Evolutionary conservation across 2,113 vertebrate species (phyloP).

Genomic region (Odocoileus hemionus): DNA sequence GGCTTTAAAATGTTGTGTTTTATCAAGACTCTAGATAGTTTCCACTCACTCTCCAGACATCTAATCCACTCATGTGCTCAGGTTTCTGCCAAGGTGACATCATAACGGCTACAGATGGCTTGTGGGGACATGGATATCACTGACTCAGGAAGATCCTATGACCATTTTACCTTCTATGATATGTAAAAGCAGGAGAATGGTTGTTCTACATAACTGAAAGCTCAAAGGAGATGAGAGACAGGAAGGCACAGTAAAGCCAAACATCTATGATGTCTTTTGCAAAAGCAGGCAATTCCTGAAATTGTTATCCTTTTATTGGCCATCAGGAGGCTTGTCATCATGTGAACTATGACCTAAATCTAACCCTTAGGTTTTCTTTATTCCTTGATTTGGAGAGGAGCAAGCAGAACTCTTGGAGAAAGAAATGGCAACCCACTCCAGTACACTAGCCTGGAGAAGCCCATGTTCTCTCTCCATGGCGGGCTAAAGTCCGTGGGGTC

Average conservation of each 20-base stretch:
- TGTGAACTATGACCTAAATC: not conserved
- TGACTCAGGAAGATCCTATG: not conserved
- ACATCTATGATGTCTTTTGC: not conserved
- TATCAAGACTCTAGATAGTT: not conserved
- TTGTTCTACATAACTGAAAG: not conserved
- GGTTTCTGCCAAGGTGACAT: constrained; percentile 18
- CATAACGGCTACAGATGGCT: not conserved
- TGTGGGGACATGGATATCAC: not conserved
- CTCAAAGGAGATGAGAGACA: not conserved
- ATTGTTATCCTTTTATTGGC: not conserved
- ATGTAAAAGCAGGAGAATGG: not conserved
- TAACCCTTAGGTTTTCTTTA: not conserved
- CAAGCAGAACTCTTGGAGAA: not conserved
- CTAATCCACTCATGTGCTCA: not conserved
- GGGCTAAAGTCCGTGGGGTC: not conserved
- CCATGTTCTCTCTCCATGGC: not conserved
- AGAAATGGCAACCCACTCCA: not conserved
- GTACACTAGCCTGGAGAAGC: not conserved
- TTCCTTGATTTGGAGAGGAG: not conserved
- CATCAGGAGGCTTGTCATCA: not conserved
- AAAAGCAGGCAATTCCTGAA: not conserved
- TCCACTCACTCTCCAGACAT: not conserved
- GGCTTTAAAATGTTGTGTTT: constrained; percentile 4
- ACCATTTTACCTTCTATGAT: not conserved
- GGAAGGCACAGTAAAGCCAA: not conserved